Evolutionary conservation across 2,113 vertebrate genomes (phyloP).

Genomic region (Notarius quadriscutis): DNA sequence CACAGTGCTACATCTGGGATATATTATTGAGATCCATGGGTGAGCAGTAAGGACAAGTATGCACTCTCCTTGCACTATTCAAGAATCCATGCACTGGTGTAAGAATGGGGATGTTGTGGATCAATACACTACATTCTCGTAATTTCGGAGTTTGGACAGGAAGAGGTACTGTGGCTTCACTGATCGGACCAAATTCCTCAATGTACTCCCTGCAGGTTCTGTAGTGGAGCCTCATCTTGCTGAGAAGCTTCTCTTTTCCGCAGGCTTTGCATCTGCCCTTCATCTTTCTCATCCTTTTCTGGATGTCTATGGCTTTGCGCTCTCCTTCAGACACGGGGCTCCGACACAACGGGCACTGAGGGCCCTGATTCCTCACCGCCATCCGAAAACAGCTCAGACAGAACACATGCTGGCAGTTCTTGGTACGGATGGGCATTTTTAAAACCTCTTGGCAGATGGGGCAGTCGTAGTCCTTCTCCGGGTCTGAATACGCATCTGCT

Average conservation of each 20-base stretch:
- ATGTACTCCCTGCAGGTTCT: constrained; percentile 81
- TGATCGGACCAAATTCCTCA: constrained; percentile 78
- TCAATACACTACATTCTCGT: not conserved
- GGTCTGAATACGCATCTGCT: not conserved
- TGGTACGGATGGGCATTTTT: constrained; percentile 51
- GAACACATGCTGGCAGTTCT: constrained; percentile 52
- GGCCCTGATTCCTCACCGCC: constrained; percentile 44
- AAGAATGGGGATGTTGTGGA: not conserved
- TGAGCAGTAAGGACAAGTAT: too few species aligned
- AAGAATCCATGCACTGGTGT: not conserved
- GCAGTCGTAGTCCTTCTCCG: constrained; percentile 41
- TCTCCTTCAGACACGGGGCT: constrained; percentile 37
- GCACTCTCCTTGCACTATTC: too few species aligned
- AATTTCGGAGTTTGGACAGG: not conserved
- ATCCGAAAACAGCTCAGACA: constrained; percentile 46
- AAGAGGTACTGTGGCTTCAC: constrained; percentile 28
- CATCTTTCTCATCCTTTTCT: constrained; percentile 41
- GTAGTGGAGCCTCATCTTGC: constrained; percentile 68
- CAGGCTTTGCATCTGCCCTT: constrained; percentile 50
- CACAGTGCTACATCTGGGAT: too few species aligned
- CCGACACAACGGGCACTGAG: constrained; percentile 50
- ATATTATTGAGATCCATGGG: too few species aligned
- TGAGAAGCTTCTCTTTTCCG: constrained; percentile 57
- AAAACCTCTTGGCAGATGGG: constrained; percentile 54
- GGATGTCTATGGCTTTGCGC: constrained; percentile 38